These are phyloP conservation scores for Tamandua tetradactyla DNA, from an alignment of 2,797 vertebrate genomes.

Conservation along the genomic window DNA sequence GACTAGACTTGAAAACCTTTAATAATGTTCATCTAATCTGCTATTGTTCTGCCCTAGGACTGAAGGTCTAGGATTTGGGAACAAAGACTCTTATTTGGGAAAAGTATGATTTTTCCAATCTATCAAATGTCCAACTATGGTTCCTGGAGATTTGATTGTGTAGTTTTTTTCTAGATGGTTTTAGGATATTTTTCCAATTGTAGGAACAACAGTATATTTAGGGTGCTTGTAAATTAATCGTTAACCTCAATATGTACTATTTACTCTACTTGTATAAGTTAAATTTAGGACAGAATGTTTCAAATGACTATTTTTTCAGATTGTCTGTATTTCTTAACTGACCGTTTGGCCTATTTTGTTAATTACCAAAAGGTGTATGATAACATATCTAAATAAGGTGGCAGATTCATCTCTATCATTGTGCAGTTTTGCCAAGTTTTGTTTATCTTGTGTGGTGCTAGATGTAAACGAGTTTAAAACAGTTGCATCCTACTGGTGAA, in stretches of 20 bases:
- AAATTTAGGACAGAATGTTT: not conserved
- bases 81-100: slow-evolving; percentile 5
- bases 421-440: not conserved
- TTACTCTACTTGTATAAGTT: slow-evolving; percentile 29
- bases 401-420: not conserved
- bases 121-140: not conserved
- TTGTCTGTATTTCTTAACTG: not conserved
- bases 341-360: not conserved
- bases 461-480: not conserved
- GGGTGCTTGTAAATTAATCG: not conserved
- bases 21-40: slow-evolving; percentile 60
- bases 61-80: not conserved
- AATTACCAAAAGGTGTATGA: not conserved
- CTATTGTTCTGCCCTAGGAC: slow-evolving; percentile 32
- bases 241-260: not conserved
- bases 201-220: not conserved
- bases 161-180: not conserved
- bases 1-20: slow-evolving; percentile 65
- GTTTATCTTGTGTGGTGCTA: not conserved
- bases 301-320: not conserved
- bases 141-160: not conserved
- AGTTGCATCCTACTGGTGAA: not conserved
- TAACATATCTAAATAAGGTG: not conserved
- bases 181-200: not conserved
- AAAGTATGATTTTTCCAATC: slow-evolving; percentile 1